Conservation (phyloP, 2,797 vertebrate species). For the Myotis daubentonii region DNA sequence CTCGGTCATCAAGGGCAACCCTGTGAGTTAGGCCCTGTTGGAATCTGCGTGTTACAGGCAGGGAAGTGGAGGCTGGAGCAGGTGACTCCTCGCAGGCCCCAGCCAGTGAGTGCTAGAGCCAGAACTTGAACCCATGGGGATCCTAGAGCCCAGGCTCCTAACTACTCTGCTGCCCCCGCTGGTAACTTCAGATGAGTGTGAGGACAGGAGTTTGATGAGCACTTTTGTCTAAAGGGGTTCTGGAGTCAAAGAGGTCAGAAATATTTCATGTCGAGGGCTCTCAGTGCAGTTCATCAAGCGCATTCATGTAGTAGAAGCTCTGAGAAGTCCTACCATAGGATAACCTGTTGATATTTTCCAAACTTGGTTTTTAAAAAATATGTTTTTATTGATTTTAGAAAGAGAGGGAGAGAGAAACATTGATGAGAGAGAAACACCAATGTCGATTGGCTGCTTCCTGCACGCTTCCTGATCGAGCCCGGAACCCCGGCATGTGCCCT, state of each 20-base stretch:
- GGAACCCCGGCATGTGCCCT: too few relatives aligned
- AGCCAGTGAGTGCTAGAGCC: fast-evolving
- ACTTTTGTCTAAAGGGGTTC: background rate
- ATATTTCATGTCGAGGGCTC: background rate
- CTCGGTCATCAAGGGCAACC: background rate
- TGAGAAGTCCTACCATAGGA: background rate
- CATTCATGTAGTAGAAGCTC: background rate
- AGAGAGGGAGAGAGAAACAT: too few relatives aligned
- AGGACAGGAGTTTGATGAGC: background rate
- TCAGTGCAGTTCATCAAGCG: background rate
- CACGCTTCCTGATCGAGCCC: too few relatives aligned
- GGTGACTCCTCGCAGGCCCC: background rate
- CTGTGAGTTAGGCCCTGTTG: background rate
- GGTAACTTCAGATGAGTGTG: background rate
- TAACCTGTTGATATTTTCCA: background rate
- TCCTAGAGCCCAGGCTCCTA: constrained; percentile 1
- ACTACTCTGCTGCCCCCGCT: background rate
- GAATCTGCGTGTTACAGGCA: background rate
- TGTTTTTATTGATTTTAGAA: too few relatives aligned
- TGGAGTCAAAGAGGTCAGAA: too few relatives aligned
- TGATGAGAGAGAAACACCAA: too few relatives aligned
- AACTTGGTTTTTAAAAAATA: background rate
- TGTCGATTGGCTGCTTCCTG: too few relatives aligned
- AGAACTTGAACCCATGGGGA: background rate
- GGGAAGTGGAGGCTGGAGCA: background rate